Evolutionary conservation across 2,797 vertebrate genomes (phyloP).

Genomic region (Oophaga sylvatica): DNA sequence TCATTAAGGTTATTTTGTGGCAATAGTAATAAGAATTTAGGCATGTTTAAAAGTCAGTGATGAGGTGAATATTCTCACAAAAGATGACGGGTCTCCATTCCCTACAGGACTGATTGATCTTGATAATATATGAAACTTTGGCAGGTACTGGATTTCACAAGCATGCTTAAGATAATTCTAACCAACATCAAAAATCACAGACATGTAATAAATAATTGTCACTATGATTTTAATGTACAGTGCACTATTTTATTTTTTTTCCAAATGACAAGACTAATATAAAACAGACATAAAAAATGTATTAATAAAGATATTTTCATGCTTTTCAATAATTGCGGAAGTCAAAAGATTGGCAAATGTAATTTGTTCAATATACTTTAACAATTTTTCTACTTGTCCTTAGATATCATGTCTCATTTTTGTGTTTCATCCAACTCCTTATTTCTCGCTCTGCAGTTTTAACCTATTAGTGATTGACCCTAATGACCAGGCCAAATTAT

Average conservation of each 20-base stretch:
- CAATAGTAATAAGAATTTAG: conserved; percentile 77
- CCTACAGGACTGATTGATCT: conserved; percentile 72
- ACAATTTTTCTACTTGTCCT: too few species aligned
- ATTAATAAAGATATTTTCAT: too few species aligned
- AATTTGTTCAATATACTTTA: too few species aligned
- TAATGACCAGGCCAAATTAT: too few species aligned
- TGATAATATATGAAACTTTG: conserved; percentile 33
- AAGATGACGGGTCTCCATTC: conserved; percentile 80
- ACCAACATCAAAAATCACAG: neutral
- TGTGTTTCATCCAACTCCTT: neutral
- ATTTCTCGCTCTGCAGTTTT: neutral
- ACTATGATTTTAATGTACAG: neutral
- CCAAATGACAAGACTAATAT: neutral
- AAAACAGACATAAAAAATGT: too few species aligned
- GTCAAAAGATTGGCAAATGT: too few species aligned
- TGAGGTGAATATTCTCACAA: conserved; percentile 80
- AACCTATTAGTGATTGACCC: too few species aligned
- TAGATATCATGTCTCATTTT: neutral
- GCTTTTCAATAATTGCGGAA: too few species aligned
- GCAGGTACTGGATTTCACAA: neutral
- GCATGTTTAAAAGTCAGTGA: conserved; percentile 80
- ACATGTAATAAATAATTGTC: neutral
- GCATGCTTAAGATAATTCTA: neutral
- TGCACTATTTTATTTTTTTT: neutral
- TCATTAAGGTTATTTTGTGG: conserved; percentile 79